phyloP scores from a whole-genome alignment of 2,888 invertebrate species.

The Epiblema foenella region DNA sequence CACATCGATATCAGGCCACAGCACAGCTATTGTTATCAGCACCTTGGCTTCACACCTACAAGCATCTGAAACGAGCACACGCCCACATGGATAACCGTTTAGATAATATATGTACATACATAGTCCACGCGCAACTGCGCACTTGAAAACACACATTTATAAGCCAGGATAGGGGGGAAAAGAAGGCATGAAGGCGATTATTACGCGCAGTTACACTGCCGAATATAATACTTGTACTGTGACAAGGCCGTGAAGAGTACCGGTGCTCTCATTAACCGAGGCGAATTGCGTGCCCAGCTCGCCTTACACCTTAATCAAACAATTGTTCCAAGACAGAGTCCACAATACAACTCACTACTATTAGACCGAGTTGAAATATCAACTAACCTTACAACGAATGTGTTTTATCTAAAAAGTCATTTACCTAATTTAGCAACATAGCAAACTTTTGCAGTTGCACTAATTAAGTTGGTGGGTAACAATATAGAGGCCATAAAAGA shows the following conservation, averaged over 20 bases:
- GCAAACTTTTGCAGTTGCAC: background rate
- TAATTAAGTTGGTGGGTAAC: background rate
- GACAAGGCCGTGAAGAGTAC: conserved; percentile 56
- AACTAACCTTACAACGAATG: background rate
- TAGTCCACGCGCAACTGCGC: background rate
- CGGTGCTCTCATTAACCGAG: conserved; percentile 78
- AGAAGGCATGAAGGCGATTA: background rate
- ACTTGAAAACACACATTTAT: background rate
- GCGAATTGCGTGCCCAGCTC: conserved; percentile 75
- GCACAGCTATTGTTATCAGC: conserved; percentile 36
- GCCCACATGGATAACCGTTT: background rate
- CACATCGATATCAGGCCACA: conserved; percentile 74
- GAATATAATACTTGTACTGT: conserved; percentile 23
- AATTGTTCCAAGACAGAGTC: conserved; percentile 63
- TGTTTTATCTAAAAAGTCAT: background rate
- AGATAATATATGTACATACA: conserved; percentile 7
- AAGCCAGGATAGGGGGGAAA: background rate
- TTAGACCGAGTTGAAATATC: background rate
- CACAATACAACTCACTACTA: conserved; percentile 42
- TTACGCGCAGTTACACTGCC: background rate
- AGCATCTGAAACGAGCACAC: conserved; percentile 24
- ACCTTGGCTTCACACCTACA: conserved; percentile 24
- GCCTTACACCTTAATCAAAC: conserved; percentile 77
- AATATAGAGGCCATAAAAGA: background rate
- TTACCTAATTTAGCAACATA: background rate